Conservation (phyloP, 2,113 vertebrate genomes). For the Prionailurus viverrinus region DNA sequence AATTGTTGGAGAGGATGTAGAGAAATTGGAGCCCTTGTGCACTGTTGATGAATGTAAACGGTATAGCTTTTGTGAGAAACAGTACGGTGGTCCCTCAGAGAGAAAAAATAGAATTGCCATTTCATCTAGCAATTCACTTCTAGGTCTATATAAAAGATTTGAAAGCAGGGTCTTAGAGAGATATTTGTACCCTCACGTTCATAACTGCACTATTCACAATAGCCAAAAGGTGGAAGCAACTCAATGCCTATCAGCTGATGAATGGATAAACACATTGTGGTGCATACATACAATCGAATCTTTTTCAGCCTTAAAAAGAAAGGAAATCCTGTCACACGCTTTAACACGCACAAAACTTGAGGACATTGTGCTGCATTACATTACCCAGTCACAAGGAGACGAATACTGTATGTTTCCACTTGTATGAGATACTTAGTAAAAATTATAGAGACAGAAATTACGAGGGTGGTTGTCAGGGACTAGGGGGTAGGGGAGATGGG, state of each 20-base stretch:
- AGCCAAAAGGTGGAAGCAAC: neutral
- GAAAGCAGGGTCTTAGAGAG: neutral
- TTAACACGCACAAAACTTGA: neutral
- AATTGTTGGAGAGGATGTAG: neutral
- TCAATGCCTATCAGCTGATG: neutral
- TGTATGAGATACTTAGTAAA: neutral
- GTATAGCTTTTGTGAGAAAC: neutral
- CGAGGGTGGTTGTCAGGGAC: neutral
- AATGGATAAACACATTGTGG: neutral
- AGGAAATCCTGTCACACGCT: neutral
- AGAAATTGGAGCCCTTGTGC: neutral
- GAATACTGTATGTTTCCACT: neutral
- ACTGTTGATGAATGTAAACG: neutral
- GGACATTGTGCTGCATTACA: neutral
- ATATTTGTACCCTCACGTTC: neutral
- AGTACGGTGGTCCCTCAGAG: neutral
- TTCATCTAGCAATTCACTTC: neutral
- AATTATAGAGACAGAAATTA: neutral
- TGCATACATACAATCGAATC: neutral
- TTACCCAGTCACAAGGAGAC: neutral
- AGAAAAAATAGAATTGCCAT: neutral
- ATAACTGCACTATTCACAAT: neutral
- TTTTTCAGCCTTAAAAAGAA: slow-evolving; percentile 3
- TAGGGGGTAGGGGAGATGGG: neutral
- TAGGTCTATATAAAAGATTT: neutral